A percentile compares a stretch with the other conserved stretches of the same genome.
Evolutionary conservation across 1,140 invertebrate genomes (phyloP).

Genomic region (Zaprionus tsacasi): DNA sequence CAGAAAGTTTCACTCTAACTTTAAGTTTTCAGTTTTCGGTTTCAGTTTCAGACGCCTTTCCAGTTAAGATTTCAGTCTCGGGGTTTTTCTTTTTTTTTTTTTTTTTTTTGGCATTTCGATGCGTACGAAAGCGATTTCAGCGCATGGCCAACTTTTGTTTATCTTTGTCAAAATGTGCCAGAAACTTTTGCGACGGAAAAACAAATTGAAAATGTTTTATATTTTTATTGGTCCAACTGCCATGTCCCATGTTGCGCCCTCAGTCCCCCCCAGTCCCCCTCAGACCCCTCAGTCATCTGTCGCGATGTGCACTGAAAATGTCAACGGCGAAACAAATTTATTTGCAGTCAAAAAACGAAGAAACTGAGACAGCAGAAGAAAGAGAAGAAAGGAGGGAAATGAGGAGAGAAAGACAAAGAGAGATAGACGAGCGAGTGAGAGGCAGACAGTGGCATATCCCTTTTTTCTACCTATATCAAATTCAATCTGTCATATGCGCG

Average conservation of each 20-base stretch:
- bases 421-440: not conserved
- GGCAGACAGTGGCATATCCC: conserved; percentile 4
- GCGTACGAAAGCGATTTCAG: conserved; percentile 37
- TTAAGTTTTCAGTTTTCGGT: not conserved
- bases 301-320: conserved; percentile 46
- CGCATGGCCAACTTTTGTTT: conserved; percentile 54
- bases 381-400: no score
- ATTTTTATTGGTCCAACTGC: conserved; percentile 34
- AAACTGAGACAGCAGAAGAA: not conserved
- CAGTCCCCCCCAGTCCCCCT: not conserved
- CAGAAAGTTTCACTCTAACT: not conserved
- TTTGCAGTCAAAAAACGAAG: conserved; percentile 20
- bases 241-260: not conserved
- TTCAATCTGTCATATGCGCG: conserved; percentile 33
- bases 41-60: conserved; percentile 1
- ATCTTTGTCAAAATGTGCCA: conserved; percentile 64
- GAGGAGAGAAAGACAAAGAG: not conserved
- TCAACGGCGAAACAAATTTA: conserved; percentile 58
- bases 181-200: conserved; percentile 55
- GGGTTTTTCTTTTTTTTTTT: no score
- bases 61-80: not conserved
- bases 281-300: not conserved
- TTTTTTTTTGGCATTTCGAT: not conserved
- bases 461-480: conserved; percentile 55
- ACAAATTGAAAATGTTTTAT: conserved; percentile 70